Base-by-base conservation (phyloP, 35 echinoderm and acorn worm species). In the Chiridota heheva region DNA sequence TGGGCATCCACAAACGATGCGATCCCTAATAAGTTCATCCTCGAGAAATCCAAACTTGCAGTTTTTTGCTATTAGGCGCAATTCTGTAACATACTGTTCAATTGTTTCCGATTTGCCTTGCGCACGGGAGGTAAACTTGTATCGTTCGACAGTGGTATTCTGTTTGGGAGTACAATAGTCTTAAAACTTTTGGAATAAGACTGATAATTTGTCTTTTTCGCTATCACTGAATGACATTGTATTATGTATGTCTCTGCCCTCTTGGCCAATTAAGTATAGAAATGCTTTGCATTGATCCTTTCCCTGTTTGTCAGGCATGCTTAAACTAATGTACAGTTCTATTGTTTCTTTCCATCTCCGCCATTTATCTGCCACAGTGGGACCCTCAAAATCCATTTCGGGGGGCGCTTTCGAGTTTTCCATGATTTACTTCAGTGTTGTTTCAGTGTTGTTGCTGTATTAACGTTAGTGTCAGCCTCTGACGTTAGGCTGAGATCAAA, bases 41-140 rank as follows among this genome's bases (percentile, higher is more conserved):
- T 56, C 81, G 24, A 84, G 35, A 2, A 15, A 6, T 28, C 57
- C 40, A 63, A 82, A 89, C 7, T 82, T 40, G 51, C 86, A 82
- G 36, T 72, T 81, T 22, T 72, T 82, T 32, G 64, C 36, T 0
- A 89, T 60, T 16, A 56, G 27, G 2, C 69, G 43, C 8, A 89
- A 32, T 5, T 80, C 65, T 20, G 69, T 72, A 0, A 82, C 22
- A 44, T 82, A 89, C 24, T 81, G 44, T 0, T 70, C 67, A 30
- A 89, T 60, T 10, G 66, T 47, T 36, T 89, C 86, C 13, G 40
- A 57, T 1, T 16, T 30, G 22, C 67, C 7, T 36, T 89, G 86
- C 35, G 60, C 53, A 35, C 86, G 44, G 13, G 67, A 73, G 78
- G 82, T 82, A 38, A 89, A 89, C 27, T 73, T 58, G 32, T 83